A percentile compares a stretch with the other conserved stretches of the same genome.
Conservation (phyloP, 1,140 invertebrate genomes). For the Panagrolaimus sp. region DNA sequence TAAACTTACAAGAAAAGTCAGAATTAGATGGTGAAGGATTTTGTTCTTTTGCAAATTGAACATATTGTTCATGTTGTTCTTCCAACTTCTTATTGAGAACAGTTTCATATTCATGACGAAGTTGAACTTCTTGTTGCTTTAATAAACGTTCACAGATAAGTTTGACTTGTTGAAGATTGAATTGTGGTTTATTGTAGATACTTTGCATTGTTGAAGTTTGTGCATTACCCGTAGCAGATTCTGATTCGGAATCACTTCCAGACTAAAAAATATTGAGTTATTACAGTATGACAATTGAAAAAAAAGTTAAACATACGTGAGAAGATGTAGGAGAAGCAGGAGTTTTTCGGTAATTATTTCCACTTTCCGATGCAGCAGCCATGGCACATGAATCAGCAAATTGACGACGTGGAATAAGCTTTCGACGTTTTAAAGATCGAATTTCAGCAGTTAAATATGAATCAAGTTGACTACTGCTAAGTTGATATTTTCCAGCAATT, state of each 20-base stretch:
- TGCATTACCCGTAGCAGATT: slow-evolving; percentile 16
- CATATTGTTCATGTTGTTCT: slow-evolving; percentile 56
- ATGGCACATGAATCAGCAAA: slow-evolving; percentile 6
- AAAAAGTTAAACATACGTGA: slow-evolving; percentile 10
- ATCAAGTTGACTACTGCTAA: slow-evolving; percentile 41
- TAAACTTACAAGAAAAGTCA: slow-evolving; percentile 31
- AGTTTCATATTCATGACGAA: slow-evolving; percentile 55
- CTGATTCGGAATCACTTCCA: slow-evolving; percentile 47
- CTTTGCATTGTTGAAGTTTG: slow-evolving; percentile 3
- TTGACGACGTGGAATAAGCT: slow-evolving; percentile 39
- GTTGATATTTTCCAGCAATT: slow-evolving; percentile 28
- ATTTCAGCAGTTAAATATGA: slow-evolving; percentile 47
- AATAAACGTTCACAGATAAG: slow-evolving; percentile 53
- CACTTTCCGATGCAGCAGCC: not conserved
- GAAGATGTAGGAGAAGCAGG: not conserved
- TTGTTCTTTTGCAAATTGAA: slow-evolving; percentile 56
- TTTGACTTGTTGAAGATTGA: slow-evolving; percentile 53
- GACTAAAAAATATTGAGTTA: slow-evolving; percentile 41
- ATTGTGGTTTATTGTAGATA: slow-evolving; percentile 49
- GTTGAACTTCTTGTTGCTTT: slow-evolving; percentile 54
- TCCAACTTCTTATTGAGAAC: slow-evolving; percentile 49
- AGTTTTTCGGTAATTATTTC: not conserved
- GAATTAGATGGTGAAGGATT: slow-evolving; percentile 20
- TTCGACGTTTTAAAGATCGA: slow-evolving; percentile 40
- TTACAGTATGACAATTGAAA: not conserved